Conservation (phyloP, 2,797 vertebrate species). For the Siniperca obscura region DNA sequence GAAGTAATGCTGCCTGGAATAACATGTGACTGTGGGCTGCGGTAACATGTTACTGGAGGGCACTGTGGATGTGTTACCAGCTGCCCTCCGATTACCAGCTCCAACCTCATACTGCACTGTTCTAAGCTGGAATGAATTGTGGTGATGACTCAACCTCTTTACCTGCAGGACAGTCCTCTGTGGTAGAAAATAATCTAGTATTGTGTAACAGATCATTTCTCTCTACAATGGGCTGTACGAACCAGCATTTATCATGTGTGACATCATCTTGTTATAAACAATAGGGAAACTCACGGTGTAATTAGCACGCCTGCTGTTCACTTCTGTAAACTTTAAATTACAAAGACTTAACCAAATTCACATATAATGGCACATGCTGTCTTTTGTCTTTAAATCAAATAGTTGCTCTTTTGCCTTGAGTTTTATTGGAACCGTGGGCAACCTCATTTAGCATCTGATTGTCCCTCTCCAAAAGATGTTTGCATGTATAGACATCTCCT, state of each 20-base stretch:
- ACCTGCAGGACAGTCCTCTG: constrained; percentile 19
- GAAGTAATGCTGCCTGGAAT: neutral
- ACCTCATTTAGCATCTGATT: constrained; percentile 42
- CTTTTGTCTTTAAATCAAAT: constrained; percentile 20
- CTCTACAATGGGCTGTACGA: neutral
- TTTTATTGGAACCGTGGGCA: constrained; percentile 7
- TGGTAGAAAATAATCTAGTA: constrained; percentile 11
- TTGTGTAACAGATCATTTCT: constrained; percentile 15
- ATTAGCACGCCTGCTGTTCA: constrained; percentile 15
- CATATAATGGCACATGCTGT: neutral
- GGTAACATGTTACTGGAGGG: neutral
- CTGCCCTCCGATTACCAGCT: neutral
- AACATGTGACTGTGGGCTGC: neutral
- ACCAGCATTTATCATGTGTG: constrained; percentile 23
- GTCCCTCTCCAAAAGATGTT: constrained; percentile 38
- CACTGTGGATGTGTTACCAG: constrained; percentile 5
- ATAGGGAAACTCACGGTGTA: neutral
- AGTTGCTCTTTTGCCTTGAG: constrained; percentile 17
- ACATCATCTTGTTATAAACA: constrained; percentile 11
- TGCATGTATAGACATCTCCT: constrained; percentile 47
- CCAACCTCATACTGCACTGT: neutral
- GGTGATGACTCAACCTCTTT: constrained; percentile 10
- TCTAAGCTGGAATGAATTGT: neutral
- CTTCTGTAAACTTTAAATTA: constrained; percentile 14
- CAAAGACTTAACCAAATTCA: neutral